Percentiles rank a stretch among this genome's conserved stretches.
phyloP scores from a whole-genome alignment of 92 coral and sea anemone genomes.

The Phymanthus crucifer region DNA sequence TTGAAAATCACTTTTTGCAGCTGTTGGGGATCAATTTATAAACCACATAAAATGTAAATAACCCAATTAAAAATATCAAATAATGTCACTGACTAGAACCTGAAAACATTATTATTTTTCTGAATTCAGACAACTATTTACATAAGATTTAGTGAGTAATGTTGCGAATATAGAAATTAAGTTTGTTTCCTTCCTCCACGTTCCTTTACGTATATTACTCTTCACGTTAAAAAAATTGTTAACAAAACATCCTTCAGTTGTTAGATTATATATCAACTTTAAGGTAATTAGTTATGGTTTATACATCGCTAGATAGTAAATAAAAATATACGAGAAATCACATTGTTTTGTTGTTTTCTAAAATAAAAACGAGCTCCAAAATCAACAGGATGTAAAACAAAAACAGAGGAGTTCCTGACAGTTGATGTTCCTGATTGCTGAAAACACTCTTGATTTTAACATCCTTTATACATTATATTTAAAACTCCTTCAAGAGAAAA shows the following conservation, averaged over 20 bases:
- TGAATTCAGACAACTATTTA: too few species aligned
- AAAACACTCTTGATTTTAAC: neutral
- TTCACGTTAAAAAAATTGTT: too few species aligned
- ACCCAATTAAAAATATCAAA: neutral
- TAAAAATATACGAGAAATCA: neutral
- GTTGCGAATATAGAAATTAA: too few species aligned
- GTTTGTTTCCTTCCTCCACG: too few species aligned
- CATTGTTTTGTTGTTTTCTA: neutral
- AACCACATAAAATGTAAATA: conserved; percentile 5
- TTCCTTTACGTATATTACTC: too few species aligned
- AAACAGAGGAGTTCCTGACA: neutral
- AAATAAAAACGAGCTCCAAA: neutral
- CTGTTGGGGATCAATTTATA: neutral
- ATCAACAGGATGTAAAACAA: neutral
- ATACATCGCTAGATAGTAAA: neutral
- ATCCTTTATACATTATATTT: neutral
- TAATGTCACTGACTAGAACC: neutral
- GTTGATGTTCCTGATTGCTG: neutral
- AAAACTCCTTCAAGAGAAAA: neutral
- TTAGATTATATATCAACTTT: too few species aligned
- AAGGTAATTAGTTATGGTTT: neutral
- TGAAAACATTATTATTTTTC: too few species aligned
- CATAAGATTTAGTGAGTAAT: too few species aligned
- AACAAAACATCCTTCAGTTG: too few species aligned
- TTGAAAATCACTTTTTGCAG: neutral